Conservation (phyloP, 1,140 invertebrate species). For the Pemphigus obesinymphae region DNA sequence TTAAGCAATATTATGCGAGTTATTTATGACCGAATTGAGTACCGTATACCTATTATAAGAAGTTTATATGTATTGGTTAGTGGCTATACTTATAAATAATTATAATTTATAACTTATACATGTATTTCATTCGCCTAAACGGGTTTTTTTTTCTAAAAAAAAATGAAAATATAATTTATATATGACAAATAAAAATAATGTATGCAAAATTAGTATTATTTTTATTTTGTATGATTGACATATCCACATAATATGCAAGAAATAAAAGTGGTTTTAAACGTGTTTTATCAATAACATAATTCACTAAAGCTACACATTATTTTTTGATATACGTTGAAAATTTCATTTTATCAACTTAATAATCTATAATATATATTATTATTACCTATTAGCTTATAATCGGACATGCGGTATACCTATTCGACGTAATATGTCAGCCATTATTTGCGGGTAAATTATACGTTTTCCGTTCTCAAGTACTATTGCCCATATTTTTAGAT, state of each 20-base stretch:
- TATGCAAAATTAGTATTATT: background rate
- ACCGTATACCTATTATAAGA: too few species aligned
- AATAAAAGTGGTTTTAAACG: background rate
- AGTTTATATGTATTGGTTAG: too few species aligned
- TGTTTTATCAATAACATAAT: background rate
- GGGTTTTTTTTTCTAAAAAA: background rate
- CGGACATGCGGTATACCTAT: background rate
- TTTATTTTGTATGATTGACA: background rate
- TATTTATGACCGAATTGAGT: background rate
- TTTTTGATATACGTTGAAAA: background rate
- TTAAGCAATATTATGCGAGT: background rate
- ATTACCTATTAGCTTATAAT: too few species aligned
- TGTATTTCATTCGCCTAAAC: conserved; percentile 6
- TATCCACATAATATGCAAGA: background rate
- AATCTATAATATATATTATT: too few species aligned
- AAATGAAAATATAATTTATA: background rate
- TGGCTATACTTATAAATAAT: too few species aligned
- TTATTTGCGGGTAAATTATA: background rate
- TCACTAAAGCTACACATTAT: background rate
- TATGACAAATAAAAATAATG: too few species aligned
- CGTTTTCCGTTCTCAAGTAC: background rate
- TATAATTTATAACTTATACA: too few species aligned
- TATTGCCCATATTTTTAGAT: conserved; percentile 55
- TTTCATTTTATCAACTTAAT: background rate
- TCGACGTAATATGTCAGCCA: background rate